Conservation (phyloP, 37 sponge, comb jelly and placozoan genomes). For the Oscarella lobularis region DNA sequence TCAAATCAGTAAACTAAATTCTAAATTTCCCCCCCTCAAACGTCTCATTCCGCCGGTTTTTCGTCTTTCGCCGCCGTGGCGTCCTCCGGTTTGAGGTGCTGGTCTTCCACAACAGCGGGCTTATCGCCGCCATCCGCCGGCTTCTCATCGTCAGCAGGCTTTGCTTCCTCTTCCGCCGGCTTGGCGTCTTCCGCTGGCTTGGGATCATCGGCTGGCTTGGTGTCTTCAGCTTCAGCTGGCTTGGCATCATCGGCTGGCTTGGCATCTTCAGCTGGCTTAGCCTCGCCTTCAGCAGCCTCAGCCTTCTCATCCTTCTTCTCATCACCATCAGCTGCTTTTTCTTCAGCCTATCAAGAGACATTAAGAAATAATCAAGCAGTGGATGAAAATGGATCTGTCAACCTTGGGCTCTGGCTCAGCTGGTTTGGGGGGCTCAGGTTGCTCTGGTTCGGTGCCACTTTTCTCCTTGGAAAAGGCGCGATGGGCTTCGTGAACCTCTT, state of each 20-base stretch:
- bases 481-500: background rate
- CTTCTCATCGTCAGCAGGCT: background rate
- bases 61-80: background rate
- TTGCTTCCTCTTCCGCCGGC: background rate
- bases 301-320: background rate
- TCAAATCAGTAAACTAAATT: too few relatives aligned
- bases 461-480: background rate
- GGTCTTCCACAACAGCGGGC: background rate
- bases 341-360: background rate
- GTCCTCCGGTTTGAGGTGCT: background rate
- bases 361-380: too few relatives aligned
- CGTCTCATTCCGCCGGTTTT: background rate
- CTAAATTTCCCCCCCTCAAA: too few relatives aligned
- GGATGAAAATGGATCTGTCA: too few relatives aligned
- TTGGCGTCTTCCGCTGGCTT: too few relatives aligned
- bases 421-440: constrained; percentile 1
- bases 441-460: background rate
- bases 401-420: too few relatives aligned
- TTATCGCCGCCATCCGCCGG: background rate
- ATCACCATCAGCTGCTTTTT: background rate
- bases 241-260: background rate
- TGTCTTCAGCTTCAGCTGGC: too few relatives aligned
- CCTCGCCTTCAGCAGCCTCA: too few relatives aligned
- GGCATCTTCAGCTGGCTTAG: background rate
- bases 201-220: background rate